Evolutionary conservation across 2,888 invertebrate species (phyloP), one percentile per base, ranked within the genome.

Genomic region (Drosophila rellima): DNA sequence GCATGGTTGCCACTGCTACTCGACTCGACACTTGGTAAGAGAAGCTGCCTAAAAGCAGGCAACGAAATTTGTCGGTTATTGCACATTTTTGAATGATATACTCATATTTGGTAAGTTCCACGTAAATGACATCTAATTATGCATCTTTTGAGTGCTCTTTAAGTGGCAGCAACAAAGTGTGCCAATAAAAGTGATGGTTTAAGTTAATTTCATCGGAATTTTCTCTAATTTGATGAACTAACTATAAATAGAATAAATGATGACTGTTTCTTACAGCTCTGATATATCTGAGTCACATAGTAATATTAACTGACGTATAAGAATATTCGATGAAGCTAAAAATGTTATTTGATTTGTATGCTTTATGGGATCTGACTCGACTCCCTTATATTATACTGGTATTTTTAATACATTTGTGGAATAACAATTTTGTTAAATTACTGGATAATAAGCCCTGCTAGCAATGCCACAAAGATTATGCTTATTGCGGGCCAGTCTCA

Each of bases 41-140:
- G 23, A 7, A 17, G 44, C 23, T 31, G 60, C 60, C 69, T 63
- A 73, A 78, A 77, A 64, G 79, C 26, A 61, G 26, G 63, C 76
- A 66, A 79, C 68, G 67, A 60, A 82, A 86, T 80, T 82, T 62
- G 23, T 80, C 40, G 87, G 88, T 52, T 60, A 52, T 55, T 50
- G 61, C 50, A 54, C 67, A 55, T 61, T 74, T 73, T 51, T 15
- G 15, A 44, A 35, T 35, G 3, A 48, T 13, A 13, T 31, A 31
- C 35, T 45, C 23, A 37, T 35, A 47, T 35, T 26, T n/a, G 26
- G 8, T 37, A 8, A 59, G 61, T 50, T 60, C 52, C 76, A 66
- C 26, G 44, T 45, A 48, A 75, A 57, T 35, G 37, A 15, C 23
- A 35, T 11, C 35, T 23, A 74, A 75, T 66, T 80, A 44, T 54